These are phyloP conservation scores for Aproaerema taeniolella DNA, from an alignment of 2,888 invertebrate species.

Conservation along the genomic window DNA sequence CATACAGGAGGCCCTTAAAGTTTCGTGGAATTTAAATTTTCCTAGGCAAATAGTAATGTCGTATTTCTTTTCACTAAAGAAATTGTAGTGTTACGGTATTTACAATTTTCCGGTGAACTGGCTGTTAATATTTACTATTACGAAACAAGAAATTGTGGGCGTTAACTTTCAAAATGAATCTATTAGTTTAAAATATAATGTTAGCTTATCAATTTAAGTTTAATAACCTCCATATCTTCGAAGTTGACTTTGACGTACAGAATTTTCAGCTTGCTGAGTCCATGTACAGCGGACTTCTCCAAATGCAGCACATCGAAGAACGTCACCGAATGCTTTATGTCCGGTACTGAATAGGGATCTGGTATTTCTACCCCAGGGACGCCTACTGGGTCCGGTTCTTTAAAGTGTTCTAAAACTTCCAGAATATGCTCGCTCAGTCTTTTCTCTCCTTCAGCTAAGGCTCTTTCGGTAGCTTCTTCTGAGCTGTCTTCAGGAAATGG, in stretches of 20 bases:
- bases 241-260: conserved; percentile 15
- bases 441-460: conserved; percentile 59
- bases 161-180: no score
- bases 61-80: no score
- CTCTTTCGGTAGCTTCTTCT: conserved; percentile 3
- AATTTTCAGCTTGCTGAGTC: conserved; percentile 81
- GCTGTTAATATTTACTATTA: no score
- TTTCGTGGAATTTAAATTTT: no score
- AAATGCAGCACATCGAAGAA: conserved; percentile 66
- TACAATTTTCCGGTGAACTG: no score
- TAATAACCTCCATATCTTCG: conserved; percentile 18
- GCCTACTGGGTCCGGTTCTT: conserved; percentile 83
- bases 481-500: not conserved
- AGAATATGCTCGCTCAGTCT: conserved; percentile 81
- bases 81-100: no score
- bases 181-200: no score
- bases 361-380: conserved; percentile 82
- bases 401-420: conserved; percentile 82
- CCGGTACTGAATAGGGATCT: conserved; percentile 68
- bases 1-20: no score
- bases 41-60: no score
- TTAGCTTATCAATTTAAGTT: no score
- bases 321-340: conserved; percentile 6
- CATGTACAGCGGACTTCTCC: conserved; percentile 79
- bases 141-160: no score